Base-by-base conservation (phyloP, 2,113 vertebrate genomes). In the Pelvicachromis taeniatus region DNA sequence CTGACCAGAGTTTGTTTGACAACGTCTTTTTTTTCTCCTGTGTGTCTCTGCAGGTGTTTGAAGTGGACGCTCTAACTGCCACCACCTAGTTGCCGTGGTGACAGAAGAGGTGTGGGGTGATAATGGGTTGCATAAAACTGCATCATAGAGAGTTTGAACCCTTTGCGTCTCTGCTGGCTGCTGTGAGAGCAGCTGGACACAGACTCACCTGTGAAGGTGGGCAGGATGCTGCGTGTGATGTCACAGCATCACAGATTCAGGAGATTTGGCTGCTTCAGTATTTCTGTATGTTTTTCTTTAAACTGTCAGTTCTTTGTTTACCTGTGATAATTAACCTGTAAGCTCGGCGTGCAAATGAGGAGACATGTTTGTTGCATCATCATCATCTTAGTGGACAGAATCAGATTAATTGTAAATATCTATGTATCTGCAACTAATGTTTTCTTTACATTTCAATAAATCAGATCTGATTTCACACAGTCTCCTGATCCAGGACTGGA, bases 61-160 rank as follows among this genome's bases (percentile, higher is more conserved):
- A 95, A 95, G 92, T 95, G 93, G 93, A 94, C 94, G 1, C 91
- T 94, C 13, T 94, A 38, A 88, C 11, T 2, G 16, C 38, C 9
- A 4, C 8, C 31, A 10, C 3, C 52, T 35, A 2, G 56, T 84
- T n/a, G 2, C 59, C 70, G 5, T 56, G 80, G 80, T 6, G 21
- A 54, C 10, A 50, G 61, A 52, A 58, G 9, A 52, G 79, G 9
- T 31, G 19, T 10, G 42, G 5, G 8, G 6, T 29, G 23, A 13
- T 29, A 29, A 29, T 56, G 55, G 23, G 55, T 29, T 58, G 55
- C 29, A 13, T 14, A 9, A 38, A 6, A 6, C 35, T 54, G 50
- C 61, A n/a, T 33, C 17, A 21, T 6, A 29, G 33, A 17, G 17
- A 35, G 59, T 38, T 33, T 12, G 59, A 35, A 63, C 31, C 7